Percentiles rank a stretch among this genome's conserved stretches.
phyloP scores from a whole-genome alignment of 92 coral and sea anemone species.

The Zoanthus sociatus region DNA sequence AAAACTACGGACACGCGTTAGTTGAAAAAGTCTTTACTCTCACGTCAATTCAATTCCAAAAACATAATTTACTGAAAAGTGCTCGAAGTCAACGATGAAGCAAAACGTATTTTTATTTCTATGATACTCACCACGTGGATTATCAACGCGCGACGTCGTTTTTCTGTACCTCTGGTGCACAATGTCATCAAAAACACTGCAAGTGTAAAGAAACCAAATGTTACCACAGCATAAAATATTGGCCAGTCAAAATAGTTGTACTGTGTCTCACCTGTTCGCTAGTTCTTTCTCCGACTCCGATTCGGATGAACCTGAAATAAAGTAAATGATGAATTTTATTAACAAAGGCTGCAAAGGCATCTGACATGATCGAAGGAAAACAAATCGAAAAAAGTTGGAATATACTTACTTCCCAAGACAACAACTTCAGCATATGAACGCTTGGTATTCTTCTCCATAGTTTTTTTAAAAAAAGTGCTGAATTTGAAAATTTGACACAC shows the following conservation, averaged over 20 bases:
- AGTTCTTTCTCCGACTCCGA: constrained; percentile 43
- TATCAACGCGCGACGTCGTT: background rate
- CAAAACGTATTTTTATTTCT: background rate
- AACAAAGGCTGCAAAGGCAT: constrained; percentile 18
- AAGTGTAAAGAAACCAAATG: constrained; percentile 17
- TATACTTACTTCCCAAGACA: constrained; percentile 24
- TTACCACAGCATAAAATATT: constrained; percentile 14
- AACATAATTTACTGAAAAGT: background rate
- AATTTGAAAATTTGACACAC: constrained; percentile 12
- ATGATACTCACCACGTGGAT: constrained; percentile 11
- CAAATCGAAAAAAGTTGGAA: background rate
- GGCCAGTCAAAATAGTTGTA: constrained; percentile 4
- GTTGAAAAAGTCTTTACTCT: background rate
- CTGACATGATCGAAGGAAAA: constrained; percentile 4
- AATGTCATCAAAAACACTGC: constrained; percentile 31
- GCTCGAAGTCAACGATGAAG: constrained; percentile 28
- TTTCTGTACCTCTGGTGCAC: constrained; percentile 33
- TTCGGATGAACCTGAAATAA: constrained; percentile 35
- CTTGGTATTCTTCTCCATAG: constrained; percentile 37
- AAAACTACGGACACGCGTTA: background rate
- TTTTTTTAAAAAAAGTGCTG: constrained; percentile 15
- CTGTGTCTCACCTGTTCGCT: constrained; percentile 40
- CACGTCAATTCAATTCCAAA: constrained; percentile 9
- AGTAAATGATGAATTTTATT: background rate
- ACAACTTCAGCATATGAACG: constrained; percentile 34